These are phyloP conservation scores for Schizopygopsis pylzovi DNA, from an alignment of 2,797 vertebrate species.

Conservation along the genomic window DNA sequence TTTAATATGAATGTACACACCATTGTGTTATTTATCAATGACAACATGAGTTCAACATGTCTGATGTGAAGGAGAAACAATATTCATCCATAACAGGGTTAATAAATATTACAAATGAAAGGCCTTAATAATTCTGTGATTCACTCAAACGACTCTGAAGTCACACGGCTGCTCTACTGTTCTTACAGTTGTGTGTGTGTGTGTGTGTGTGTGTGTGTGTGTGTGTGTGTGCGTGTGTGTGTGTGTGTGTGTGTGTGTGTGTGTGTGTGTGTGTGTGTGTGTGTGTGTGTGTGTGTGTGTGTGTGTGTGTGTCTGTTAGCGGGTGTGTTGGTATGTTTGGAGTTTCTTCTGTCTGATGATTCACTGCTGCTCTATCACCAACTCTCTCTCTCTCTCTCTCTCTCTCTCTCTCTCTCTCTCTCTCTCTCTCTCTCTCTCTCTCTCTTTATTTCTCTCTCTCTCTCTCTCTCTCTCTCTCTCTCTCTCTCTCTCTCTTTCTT, in stretches of 20 bases:
- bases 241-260: conserved; percentile 25
- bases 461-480: conserved; percentile 35
- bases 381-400: conserved; percentile 32
- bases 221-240: conserved; percentile 30
- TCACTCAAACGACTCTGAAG: neutral
- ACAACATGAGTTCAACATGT: neutral
- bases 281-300: conserved; percentile 21
- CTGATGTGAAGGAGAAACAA: neutral
- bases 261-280: conserved; percentile 25
- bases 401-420: conserved; percentile 28
- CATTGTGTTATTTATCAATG: conserved; percentile 7
- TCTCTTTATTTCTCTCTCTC: conserved; percentile 36
- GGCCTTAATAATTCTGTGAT: neutral
- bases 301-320: conserved; percentile 13
- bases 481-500: conserved; percentile 8
- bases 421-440: conserved; percentile 2
- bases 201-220: conserved; percentile 8
- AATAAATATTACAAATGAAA: conserved; percentile 7
- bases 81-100: neutral
- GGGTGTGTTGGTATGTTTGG: conserved; percentile 50
- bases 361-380: conserved; percentile 65
- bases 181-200: conserved; percentile 13
- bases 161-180: neutral
- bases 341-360: conserved; percentile 67
- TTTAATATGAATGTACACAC: neutral